These are phyloP conservation scores for Morelia viridis DNA, from an alignment of 2,797 vertebrate species.

Conservation along the genomic window DNA sequence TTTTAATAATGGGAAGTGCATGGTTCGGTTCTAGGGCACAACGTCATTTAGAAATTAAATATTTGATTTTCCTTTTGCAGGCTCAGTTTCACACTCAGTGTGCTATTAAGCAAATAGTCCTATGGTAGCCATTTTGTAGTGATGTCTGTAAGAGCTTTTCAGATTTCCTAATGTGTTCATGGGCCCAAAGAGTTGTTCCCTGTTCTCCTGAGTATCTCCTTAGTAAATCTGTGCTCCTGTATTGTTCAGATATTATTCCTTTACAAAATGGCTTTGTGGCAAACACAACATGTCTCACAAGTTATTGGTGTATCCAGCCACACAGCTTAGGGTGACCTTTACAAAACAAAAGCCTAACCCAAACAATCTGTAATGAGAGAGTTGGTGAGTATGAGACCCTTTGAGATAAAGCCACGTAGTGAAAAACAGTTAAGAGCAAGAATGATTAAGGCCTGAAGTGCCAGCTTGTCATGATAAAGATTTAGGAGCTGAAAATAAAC, in stretches of 20 bases:
- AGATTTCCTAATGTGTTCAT: neutral
- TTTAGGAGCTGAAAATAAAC: conserved; percentile 50
- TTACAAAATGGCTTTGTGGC: neutral
- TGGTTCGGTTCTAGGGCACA: neutral
- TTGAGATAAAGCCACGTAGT: conserved; percentile 60
- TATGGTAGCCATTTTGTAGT: neutral
- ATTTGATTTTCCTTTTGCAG: neutral
- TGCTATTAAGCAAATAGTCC: neutral
- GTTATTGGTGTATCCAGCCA: conserved; percentile 58
- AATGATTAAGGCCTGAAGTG: conserved; percentile 56
- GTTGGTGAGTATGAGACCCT: conserved; percentile 49
- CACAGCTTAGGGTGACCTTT: conserved; percentile 52
- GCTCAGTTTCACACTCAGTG: neutral
- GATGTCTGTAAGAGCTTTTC: neutral
- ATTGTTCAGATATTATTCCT: neutral
- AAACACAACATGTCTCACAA: conserved; percentile 48
- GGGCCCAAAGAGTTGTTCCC: neutral
- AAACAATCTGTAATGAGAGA: conserved; percentile 64
- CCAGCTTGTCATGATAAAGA: conserved; percentile 51
- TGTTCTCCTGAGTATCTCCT: neutral
- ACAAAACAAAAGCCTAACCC: conserved; percentile 52
- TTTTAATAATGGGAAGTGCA: neutral
- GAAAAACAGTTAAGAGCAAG: conserved; percentile 59
- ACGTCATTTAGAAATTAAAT: neutral
- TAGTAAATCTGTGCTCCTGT: neutral